Conservation (phyloP, 2,888 invertebrate genomes). For the Steromphala cineraria region DNA sequence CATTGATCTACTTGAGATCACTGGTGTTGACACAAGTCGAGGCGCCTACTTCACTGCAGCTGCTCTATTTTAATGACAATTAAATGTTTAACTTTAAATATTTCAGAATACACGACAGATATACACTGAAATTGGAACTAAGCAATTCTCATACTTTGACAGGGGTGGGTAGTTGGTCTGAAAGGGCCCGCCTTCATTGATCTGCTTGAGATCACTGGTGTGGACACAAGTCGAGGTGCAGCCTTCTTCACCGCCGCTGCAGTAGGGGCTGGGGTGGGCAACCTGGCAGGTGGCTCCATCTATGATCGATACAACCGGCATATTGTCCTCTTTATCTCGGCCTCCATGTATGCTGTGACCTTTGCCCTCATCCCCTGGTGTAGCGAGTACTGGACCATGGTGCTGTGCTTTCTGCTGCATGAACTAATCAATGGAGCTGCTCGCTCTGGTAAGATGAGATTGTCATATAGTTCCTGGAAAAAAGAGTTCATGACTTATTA, state of each 20-base stretch:
- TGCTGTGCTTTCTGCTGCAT: background rate
- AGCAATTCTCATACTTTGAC: too few relatives aligned
- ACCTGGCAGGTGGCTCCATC: background rate
- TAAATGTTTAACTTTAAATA: too few relatives aligned
- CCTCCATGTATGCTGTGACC: background rate
- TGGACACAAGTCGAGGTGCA: constrained; percentile 32
- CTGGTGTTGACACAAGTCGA: too few relatives aligned
- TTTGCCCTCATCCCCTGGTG: background rate
- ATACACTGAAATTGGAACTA: too few relatives aligned
- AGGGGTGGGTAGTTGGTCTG: constrained; percentile 40
- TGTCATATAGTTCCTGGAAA: too few relatives aligned
- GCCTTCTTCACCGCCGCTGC: constrained; percentile 39
- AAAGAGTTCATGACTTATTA: too few relatives aligned
- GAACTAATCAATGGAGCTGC: background rate
- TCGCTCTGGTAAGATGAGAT: background rate
- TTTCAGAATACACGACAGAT: too few relatives aligned
- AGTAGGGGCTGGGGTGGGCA: constrained; percentile 25
- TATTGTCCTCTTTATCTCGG: background rate
- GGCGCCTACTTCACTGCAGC: too few relatives aligned
- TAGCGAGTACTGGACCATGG: background rate
- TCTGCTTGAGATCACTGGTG: constrained; percentile 31
- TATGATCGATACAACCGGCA: background rate
- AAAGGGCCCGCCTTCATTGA: constrained; percentile 38
- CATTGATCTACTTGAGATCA: too few relatives aligned
- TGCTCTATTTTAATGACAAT: too few relatives aligned